Conservation (phyloP, 2,888 invertebrate species). For the Anarsia innoxiella region DNA sequence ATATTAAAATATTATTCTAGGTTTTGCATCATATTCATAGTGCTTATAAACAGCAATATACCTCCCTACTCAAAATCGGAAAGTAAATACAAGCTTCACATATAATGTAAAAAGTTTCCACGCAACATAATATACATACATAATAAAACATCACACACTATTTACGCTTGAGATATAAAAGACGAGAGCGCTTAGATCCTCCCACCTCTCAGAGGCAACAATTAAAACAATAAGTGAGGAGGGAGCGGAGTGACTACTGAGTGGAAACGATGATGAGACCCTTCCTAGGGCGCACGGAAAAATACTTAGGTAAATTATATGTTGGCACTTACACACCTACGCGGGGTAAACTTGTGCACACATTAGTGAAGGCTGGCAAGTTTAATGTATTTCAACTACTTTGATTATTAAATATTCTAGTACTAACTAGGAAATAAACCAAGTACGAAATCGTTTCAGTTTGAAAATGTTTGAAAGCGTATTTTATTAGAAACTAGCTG, state of each 20-base stretch:
- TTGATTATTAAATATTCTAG: too few species aligned
- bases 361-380: too few species aligned
- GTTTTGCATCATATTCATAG: too few species aligned
- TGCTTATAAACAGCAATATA: too few species aligned
- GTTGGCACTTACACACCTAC: constrained; percentile 31
- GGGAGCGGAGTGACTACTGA: constrained; percentile 59
- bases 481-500: too few species aligned
- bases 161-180: constrained; percentile 50
- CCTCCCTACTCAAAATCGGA: background rate
- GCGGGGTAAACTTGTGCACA: constrained; percentile 3
- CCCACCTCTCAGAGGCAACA: constrained; percentile 68
- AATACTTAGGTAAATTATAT: constrained; percentile 57
- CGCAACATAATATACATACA: background rate
- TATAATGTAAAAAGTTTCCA: background rate
- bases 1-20: too few species aligned
- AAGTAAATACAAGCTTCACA: background rate
- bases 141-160: constrained; percentile 17
- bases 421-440: too few species aligned
- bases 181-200: constrained; percentile 51
- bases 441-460: too few species aligned
- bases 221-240: constrained; percentile 61
- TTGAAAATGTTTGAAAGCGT: too few species aligned
- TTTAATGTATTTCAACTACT: too few species aligned
- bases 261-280: constrained; percentile 51
- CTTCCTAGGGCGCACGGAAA: constrained; percentile 38